Percentiles rank a stretch among this genome's conserved stretches.
phyloP scores from a whole-genome alignment of 2,797 vertebrate species.

The Petrocephalus schoutedeni region DNA sequence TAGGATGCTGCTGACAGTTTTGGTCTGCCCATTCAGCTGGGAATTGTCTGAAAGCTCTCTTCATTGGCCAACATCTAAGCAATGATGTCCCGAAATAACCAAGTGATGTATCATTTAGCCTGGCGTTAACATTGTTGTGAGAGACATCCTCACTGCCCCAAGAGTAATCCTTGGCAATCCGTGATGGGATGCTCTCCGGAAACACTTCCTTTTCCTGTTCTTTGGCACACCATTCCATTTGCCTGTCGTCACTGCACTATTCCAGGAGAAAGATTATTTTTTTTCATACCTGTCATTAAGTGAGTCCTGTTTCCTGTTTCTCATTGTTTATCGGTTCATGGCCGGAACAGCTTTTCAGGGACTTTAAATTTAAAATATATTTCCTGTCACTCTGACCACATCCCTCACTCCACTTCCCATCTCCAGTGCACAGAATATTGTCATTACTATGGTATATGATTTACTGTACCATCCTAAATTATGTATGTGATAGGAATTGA shows the following conservation, averaged over 20 bases:
- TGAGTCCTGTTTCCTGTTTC: slow-evolving; percentile 47
- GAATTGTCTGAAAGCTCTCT: slow-evolving; percentile 18
- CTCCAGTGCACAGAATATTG: slow-evolving; percentile 27
- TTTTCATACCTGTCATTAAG: slow-evolving; percentile 44
- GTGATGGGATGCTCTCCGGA: slow-evolving; percentile 13
- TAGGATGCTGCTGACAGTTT: slow-evolving; percentile 12
- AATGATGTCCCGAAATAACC: not conserved
- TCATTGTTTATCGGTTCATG: slow-evolving; percentile 32
- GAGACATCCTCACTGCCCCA: not conserved
- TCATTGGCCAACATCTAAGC: not conserved
- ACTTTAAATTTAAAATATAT: not conserved
- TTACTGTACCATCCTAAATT: not conserved
- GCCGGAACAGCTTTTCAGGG: not conserved
- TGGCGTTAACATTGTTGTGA: not conserved
- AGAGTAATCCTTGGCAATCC: not conserved
- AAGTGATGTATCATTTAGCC: not conserved
- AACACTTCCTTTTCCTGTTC: slow-evolving; percentile 21
- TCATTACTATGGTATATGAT: slow-evolving; percentile 33
- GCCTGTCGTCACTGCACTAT: not conserved
- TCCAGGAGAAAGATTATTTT: not conserved
- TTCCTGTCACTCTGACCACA: not conserved
- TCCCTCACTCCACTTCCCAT: slow-evolving; percentile 30
- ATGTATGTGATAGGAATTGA: slow-evolving; percentile 23
- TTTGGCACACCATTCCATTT: slow-evolving; percentile 37
- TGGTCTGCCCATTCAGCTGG: slow-evolving; percentile 11